phyloP scores from a whole-genome alignment of 23 tunicate genomes.

The Styela clava region DNA sequence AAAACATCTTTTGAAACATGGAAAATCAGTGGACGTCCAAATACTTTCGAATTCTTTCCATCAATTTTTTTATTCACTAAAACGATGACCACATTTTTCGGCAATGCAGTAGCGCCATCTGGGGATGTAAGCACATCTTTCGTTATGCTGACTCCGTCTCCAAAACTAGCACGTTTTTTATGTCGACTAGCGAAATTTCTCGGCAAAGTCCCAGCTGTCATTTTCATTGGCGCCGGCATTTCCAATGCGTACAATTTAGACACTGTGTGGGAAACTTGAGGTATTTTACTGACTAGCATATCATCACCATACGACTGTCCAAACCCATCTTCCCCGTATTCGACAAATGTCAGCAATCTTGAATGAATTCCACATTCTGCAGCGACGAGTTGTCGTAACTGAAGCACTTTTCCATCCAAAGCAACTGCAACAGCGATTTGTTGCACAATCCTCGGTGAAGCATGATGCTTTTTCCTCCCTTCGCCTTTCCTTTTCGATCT shows the following conservation, averaged over 20 bases:
- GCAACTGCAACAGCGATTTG: slow-evolving; percentile 58
- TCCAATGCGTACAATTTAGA: slow-evolving; percentile 71
- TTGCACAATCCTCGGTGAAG: slow-evolving; percentile 20
- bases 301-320: slow-evolving; percentile 74
- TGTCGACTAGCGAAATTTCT: slow-evolving; percentile 74
- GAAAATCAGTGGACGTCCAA: slow-evolving; percentile 72
- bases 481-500: not conserved
- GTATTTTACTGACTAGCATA: slow-evolving; percentile 31
- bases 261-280: slow-evolving; percentile 6
- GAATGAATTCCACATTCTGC: slow-evolving; percentile 85
- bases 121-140: not conserved
- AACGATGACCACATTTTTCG: slow-evolving; percentile 53
- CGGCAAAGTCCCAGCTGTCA: slow-evolving; percentile 92
- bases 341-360: slow-evolving; percentile 64
- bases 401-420: slow-evolving; percentile 49
- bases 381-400: slow-evolving; percentile 76
- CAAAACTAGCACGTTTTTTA: slow-evolving; percentile 47
- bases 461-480: slow-evolving; percentile 45
- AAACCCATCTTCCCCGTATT: slow-evolving; percentile 73
- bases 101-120: not conserved
- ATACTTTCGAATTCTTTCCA: slow-evolving; percentile 30
- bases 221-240: slow-evolving; percentile 67
- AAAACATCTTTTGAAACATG: slow-evolving; percentile 46
- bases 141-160: slow-evolving; percentile 31
- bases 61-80: slow-evolving; percentile 48